A percentile compares a stretch with the other conserved stretches of the same genome.
These are phyloP conservation scores for Xenopus borealis DNA, from an alignment of 2,113 vertebrate genomes.

Conservation along the genomic window DNA sequence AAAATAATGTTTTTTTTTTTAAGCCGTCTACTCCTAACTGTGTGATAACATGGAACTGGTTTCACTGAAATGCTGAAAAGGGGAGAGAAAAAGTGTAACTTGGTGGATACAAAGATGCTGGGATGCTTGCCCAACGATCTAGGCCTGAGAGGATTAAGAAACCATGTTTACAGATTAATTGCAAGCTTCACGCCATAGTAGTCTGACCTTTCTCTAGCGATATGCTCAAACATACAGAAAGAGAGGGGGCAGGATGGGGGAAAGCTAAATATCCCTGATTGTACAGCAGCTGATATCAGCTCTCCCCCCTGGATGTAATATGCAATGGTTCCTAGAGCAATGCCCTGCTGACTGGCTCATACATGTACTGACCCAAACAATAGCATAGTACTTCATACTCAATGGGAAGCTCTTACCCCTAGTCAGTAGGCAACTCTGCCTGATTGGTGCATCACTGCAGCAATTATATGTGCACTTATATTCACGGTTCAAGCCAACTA, in stretches of 20 bases:
- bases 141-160: constrained; percentile 16
- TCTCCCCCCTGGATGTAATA: not conserved
- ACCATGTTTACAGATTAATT: not conserved
- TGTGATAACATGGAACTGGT: constrained; percentile 18
- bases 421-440: no score
- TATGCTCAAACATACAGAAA: constrained; percentile 8
- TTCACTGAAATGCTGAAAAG: constrained; percentile 13
- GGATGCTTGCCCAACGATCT: constrained; percentile 1
- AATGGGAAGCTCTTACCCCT: no score
- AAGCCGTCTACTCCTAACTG: constrained; percentile 6
- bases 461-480: no score
- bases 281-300: not conserved
- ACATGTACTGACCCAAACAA: no score
- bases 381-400: no score
- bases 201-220: constrained; percentile 10
- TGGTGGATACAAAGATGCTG: not conserved
- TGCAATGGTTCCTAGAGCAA: not conserved
- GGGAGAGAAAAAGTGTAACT: not conserved
- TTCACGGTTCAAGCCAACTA: no score
- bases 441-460: no score
- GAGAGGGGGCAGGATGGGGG: not conserved
- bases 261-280: not conserved
- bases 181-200: not conserved
- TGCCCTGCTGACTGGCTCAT: not conserved
- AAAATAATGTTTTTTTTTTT: constrained; percentile 28